phyloP scores from a whole-genome alignment of 1,140 invertebrate genomes.

The Hormaphis cornu region DNA sequence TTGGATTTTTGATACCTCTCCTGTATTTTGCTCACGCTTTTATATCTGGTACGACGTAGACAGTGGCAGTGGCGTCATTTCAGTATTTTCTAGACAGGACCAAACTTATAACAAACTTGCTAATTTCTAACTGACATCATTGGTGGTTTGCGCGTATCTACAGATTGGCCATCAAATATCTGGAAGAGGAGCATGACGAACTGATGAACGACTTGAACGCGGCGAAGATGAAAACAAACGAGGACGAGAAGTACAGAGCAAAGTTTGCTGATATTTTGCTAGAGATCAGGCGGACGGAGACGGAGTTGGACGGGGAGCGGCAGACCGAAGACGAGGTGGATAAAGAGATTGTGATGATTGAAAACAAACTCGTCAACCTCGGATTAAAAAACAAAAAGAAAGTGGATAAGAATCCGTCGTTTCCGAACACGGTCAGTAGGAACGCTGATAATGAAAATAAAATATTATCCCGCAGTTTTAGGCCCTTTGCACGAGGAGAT shows the following conservation, averaged over 20 bases:
- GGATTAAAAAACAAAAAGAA: background rate
- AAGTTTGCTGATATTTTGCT: background rate
- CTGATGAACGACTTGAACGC: background rate
- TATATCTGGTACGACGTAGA: too few species aligned
- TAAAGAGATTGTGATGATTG: background rate
- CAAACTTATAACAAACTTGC: too few species aligned
- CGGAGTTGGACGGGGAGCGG: background rate
- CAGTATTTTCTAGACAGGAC: too few species aligned
- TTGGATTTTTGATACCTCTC: too few species aligned
- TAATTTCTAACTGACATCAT: too few species aligned
- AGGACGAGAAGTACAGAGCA: background rate
- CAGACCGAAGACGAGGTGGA: background rate
- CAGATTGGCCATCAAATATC: background rate
- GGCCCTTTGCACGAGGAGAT: background rate
- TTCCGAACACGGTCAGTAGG: too few species aligned
- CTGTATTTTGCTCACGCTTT: too few species aligned
- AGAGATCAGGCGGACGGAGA: background rate
- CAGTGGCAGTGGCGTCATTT: too few species aligned
- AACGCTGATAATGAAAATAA: too few species aligned
- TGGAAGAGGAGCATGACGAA: background rate
- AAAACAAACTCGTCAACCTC: background rate
- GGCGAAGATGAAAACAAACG: background rate
- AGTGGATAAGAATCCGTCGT: too few species aligned
- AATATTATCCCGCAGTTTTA: background rate
- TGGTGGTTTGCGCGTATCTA: too few species aligned